Evolutionary conservation across 2,797 vertebrate species (phyloP), one percentile per base, ranked within the genome.

Genomic region (Hafferia zeledoni): DNA sequence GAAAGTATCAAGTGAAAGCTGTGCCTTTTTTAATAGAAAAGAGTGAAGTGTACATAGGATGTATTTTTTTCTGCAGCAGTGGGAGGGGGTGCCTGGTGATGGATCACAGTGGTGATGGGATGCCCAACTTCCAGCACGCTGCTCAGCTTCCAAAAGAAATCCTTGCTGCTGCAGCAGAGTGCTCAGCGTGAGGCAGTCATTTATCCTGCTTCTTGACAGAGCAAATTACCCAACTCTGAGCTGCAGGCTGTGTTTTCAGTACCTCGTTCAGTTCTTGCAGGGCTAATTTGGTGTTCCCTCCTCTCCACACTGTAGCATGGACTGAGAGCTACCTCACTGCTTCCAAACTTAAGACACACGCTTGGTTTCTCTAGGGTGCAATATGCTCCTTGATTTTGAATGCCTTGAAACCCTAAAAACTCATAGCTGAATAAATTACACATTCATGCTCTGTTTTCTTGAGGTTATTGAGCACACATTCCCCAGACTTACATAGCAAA

Each of bases 1-100:
- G 67, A 92, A 92, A 28, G 52, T 86, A 56, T 88, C 76, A 92
- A n/a, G 72, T 89, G 86, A 87, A 95, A 86, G 70, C 43, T n/a
- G 60, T 55, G 53, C 37, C 78, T 91, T 70, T 87, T 88, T 86
- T 80, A 88, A 81, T 88, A 59, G 81, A 59, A 89, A 63, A 64
- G 30, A 87, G 52, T 83, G 57, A 87, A 64, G 19, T 7, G 1
- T 69, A 61, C 30, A 31, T 61, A 69, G 64, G 76, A 75, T 57
- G 28, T 74, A 46, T 44, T 74, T 17, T 90, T 91, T 94, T 53
- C 69, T 81, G 69, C 72, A 69, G 65, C 61, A 28, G 35, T 37
- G 72, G 44, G 65, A 91, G 86, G 43, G 86, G 33, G 57, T 90
- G 43, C 70, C 77, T 71, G 53, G 43, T 92, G 83, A 82, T 92